These are phyloP conservation scores for Plecotus auritus DNA, from an alignment of 2,113 vertebrate genomes.

Conservation along the genomic window DNA sequence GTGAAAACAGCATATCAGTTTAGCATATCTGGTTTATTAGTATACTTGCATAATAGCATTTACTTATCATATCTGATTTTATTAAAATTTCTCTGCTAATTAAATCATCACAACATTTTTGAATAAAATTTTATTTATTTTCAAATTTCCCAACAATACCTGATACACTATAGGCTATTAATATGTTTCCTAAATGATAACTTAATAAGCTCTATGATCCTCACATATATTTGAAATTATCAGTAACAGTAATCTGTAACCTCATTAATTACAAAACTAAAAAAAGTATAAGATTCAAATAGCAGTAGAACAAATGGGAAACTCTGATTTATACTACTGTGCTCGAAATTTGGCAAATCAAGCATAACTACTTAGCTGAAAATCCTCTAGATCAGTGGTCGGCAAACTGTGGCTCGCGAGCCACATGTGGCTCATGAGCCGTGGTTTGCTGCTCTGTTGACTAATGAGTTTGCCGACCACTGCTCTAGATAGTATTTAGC, in stretches of 20 bases:
- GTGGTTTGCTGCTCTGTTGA: too few relatives aligned
- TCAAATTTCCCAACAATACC: neutral
- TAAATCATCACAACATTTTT: neutral
- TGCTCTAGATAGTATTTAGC: neutral
- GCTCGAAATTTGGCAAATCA: neutral
- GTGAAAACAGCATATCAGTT: neutral
- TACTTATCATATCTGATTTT: neutral
- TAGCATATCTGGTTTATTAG: neutral
- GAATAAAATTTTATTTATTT: neutral
- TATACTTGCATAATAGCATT: neutral
- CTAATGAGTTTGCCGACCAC: too few relatives aligned
- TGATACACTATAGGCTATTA: neutral
- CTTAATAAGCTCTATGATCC: neutral
- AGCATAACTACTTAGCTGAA: neutral
- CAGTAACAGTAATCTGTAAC: neutral
- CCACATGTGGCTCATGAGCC: too few relatives aligned
- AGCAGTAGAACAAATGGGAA: neutral
- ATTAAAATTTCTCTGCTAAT: neutral
- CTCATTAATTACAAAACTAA: neutral
- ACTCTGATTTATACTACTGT: neutral
- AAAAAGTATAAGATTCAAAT: neutral
- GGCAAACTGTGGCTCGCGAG: too few relatives aligned
- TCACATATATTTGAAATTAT: neutral
- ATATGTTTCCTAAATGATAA: neutral
- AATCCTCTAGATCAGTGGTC: neutral